A percentile compares a stretch with the other conserved stretches of the same genome.
Evolutionary conservation across 2,888 invertebrate species (phyloP).

Genomic region (Apamea crenata): DNA sequence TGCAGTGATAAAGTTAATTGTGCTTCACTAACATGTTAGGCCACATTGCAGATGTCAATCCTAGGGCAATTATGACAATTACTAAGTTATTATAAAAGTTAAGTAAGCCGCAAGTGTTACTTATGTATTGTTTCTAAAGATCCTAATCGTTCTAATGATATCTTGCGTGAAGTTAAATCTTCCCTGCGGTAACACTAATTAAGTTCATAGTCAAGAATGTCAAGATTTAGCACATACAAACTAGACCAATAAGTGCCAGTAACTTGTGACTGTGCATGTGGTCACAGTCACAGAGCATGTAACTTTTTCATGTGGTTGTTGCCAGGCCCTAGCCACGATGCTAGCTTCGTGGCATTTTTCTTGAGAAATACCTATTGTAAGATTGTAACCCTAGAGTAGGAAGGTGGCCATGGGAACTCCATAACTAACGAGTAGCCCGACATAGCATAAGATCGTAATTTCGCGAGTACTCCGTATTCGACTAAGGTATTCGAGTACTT

Average conservation of each 20-base stretch:
- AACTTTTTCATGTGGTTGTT: too few relatives aligned
- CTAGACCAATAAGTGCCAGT: too few relatives aligned
- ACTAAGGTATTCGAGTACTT: background rate
- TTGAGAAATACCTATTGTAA: background rate
- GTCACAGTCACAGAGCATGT: too few relatives aligned
- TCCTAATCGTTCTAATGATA: constrained; percentile 30
- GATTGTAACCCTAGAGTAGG: background rate
- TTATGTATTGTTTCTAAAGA: constrained; percentile 28
- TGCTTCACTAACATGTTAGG: constrained; percentile 65
- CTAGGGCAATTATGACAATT: constrained; percentile 49
- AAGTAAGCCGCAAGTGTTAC: constrained; percentile 12
- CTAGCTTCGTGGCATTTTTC: background rate
- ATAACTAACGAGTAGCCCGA: background rate
- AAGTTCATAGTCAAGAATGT: background rate
- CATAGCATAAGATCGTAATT: background rate
- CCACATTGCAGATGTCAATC: constrained; percentile 65
- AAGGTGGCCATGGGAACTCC: background rate
- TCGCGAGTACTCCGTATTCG: background rate
- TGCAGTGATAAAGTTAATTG: constrained; percentile 78
- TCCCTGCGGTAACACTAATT: constrained; percentile 17
- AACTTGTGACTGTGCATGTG: background rate
- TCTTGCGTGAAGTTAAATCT: constrained; percentile 16
- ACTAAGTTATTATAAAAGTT: constrained; percentile 36
- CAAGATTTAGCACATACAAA: background rate
- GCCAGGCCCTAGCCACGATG: background rate